phyloP scores from a whole-genome alignment of 2,797 vertebrate genomes.

The Manis crassicaudata region DNA sequence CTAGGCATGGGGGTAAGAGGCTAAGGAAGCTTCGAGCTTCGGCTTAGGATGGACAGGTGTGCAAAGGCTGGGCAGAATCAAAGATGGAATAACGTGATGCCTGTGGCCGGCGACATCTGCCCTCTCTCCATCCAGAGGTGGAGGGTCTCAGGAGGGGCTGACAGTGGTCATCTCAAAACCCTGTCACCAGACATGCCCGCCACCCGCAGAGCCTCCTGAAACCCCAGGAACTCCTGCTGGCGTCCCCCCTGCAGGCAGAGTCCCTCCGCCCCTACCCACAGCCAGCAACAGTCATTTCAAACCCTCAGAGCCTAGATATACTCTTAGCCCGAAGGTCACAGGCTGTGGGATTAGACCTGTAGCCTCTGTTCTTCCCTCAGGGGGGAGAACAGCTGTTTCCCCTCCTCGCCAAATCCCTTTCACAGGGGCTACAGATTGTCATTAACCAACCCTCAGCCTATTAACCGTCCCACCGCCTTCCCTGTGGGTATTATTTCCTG shows the following conservation, averaged over 20 bases:
- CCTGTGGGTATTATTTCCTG: not conserved
- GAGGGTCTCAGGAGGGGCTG: not conserved
- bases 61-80: not conserved
- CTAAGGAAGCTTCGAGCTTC: not conserved
- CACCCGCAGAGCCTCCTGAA: not conserved
- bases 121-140: not conserved
- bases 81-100: not conserved
- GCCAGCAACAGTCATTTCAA: not conserved
- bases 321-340: not conserved
- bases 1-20: not conserved
- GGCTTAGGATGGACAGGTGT: not conserved
- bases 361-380: not conserved
- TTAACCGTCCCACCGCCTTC: not conserved
- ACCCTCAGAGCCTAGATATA: not conserved
- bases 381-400: not conserved
- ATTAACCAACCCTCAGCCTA: not conserved
- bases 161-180: not conserved
- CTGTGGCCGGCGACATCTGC: too few relatives aligned
- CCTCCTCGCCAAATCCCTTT: not conserved
- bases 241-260: not conserved
- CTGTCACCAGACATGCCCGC: not conserved
- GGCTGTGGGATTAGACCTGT: not conserved
- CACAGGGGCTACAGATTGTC: not conserved
- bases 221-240: not conserved
- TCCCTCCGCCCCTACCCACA: not conserved